These are phyloP conservation scores for Leptothorax acervorum DNA, from an alignment of 2,888 invertebrate genomes.

Conservation along the genomic window DNA sequence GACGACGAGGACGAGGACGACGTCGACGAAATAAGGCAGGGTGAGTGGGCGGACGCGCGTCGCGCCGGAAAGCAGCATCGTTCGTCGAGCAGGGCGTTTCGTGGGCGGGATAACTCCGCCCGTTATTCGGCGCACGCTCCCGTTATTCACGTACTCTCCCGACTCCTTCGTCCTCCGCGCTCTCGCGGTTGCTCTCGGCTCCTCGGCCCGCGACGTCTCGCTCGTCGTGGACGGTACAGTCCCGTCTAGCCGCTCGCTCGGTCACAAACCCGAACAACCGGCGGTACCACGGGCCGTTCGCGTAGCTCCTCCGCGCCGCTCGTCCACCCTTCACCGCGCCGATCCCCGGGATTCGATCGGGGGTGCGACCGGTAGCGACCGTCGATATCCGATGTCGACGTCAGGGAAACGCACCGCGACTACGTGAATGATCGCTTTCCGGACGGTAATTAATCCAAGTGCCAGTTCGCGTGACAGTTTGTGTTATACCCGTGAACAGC, in stretches of 20 bases:
- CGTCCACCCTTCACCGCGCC: slow-evolving; percentile 49
- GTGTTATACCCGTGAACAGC: slow-evolving; percentile 4
- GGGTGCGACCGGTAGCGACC: slow-evolving; percentile 55
- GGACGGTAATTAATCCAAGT: slow-evolving; percentile 3
- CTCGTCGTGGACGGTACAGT: slow-evolving; percentile 70
- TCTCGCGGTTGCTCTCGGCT: slow-evolving; percentile 30
- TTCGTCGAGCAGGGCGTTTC: slow-evolving; percentile 61
- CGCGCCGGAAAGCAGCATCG: slow-evolving; percentile 28
- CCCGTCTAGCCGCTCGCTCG: slow-evolving; percentile 75
- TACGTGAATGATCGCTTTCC: slow-evolving; percentile 7
- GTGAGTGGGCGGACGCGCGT: slow-evolving; percentile 52
- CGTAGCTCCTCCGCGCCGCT: slow-evolving; percentile 59
- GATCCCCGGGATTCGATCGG: slow-evolving; percentile 24
- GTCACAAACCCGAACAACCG: slow-evolving; percentile 64
- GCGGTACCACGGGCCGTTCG: slow-evolving; percentile 42
- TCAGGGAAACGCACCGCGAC: background rate
- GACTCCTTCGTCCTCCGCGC: slow-evolving; percentile 49
- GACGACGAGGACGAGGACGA: slow-evolving; percentile 45
- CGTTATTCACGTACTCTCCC: slow-evolving; percentile 62
- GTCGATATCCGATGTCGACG: background rate
- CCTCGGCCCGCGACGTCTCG: slow-evolving; percentile 36
- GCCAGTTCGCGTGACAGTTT: slow-evolving; percentile 36
- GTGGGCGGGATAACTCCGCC: slow-evolving; percentile 59
- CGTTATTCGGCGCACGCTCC: slow-evolving; percentile 67
- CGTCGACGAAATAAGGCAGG: slow-evolving; percentile 49